Conservation (phyloP, 1,140 invertebrate species). For the Dendrolimus kikuchii region DNA sequence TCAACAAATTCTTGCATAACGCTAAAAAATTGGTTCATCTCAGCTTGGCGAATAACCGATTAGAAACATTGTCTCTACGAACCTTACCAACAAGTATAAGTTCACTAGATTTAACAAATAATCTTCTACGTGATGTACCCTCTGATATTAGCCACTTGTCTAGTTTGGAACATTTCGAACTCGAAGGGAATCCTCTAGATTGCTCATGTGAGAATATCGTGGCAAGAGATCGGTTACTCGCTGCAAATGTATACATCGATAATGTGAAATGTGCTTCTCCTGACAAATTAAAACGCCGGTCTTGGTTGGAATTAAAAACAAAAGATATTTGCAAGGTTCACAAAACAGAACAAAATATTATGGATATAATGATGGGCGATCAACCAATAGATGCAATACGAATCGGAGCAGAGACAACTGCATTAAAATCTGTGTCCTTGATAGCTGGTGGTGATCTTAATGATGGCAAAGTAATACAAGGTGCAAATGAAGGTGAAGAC, state of each 20-base stretch:
- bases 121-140: slow-evolving; percentile 73
- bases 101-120: slow-evolving; percentile 75
- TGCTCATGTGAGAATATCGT: slow-evolving; percentile 75
- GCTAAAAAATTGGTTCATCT: slow-evolving; percentile 74
- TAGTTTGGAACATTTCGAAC: slow-evolving; percentile 71
- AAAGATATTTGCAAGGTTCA: slow-evolving; percentile 68
- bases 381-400: slow-evolving; percentile 60
- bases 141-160: slow-evolving; percentile 68
- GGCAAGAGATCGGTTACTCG: slow-evolving; percentile 69
- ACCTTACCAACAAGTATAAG: slow-evolving; percentile 74
- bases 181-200: slow-evolving; percentile 74
- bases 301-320: slow-evolving; percentile 73
- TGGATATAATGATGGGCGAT: slow-evolving; percentile 76
- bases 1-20: slow-evolving; percentile 71
- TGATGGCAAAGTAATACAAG: slow-evolving; percentile 52
- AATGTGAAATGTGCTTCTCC: slow-evolving; percentile 72
- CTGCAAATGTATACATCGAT: slow-evolving; percentile 69
- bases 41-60: slow-evolving; percentile 73
- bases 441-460: slow-evolving; percentile 54
- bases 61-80: slow-evolving; percentile 65
- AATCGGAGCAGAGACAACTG: slow-evolving; percentile 50
- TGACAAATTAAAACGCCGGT: slow-evolving; percentile 58
- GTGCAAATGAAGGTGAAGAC: slow-evolving; percentile 36
- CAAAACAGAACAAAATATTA: slow-evolving; percentile 41
- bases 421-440: slow-evolving; percentile 54